These are phyloP conservation scores for Falco columbarius DNA, from an alignment of 2,797 vertebrate genomes.

Conservation along the genomic window DNA sequence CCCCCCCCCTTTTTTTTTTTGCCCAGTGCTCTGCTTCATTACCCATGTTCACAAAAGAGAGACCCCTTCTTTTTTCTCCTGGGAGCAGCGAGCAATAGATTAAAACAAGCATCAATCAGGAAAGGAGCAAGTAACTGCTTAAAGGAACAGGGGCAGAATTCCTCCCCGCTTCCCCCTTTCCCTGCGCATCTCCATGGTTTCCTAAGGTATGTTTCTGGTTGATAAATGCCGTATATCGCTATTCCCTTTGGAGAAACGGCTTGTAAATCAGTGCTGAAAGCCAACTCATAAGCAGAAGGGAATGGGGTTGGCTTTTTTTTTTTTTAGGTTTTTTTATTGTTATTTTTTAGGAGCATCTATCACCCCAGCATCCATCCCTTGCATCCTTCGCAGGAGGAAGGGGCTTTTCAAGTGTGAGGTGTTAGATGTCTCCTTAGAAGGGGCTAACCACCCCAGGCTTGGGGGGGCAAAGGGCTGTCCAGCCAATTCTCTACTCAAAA, in stretches of 20 bases:
- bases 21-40: conserved; percentile 70
- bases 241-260: conserved; percentile 43
- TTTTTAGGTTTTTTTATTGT: background rate
- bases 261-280: conserved; percentile 49
- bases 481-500: background rate
- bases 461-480: rapidly evolving
- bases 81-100: conserved; percentile 80
- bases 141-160: conserved; percentile 48
- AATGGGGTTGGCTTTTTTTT: background rate
- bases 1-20: background rate
- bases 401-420: background rate
- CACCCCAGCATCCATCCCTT: background rate
- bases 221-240: conserved; percentile 39
- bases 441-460: background rate
- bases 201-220: conserved; percentile 55
- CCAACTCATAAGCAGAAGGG: background rate
- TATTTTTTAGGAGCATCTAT: background rate
- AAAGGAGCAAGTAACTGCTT: conserved; percentile 70
- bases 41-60: conserved; percentile 79
- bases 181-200: conserved; percentile 60
- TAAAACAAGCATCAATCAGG: conserved; percentile 84
- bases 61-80: conserved; percentile 68
- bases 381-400: background rate
- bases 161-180: conserved; percentile 9
- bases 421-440: background rate